These are phyloP conservation scores for Anarrhichthys ocellatus DNA, from an alignment of 2,113 vertebrate species.

Conservation along the genomic window DNA sequence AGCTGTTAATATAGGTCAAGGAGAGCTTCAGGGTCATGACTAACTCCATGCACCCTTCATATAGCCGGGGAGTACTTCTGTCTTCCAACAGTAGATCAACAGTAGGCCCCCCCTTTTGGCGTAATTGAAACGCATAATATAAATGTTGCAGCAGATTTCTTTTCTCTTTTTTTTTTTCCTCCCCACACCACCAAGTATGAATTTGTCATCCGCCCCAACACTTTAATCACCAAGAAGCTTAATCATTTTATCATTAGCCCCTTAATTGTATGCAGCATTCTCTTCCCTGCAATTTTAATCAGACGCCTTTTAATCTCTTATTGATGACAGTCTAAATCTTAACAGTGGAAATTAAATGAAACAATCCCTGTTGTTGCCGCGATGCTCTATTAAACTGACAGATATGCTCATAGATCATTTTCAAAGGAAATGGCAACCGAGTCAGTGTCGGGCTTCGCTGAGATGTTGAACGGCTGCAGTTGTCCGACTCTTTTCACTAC, in stretches of 20 bases:
- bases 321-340: constrained; percentile 73
- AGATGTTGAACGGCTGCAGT: constrained; percentile 37
- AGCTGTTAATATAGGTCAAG: constrained; percentile 46
- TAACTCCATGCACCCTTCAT: constrained; percentile 9
- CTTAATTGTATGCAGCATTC: constrained; percentile 70
- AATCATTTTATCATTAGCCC: constrained; percentile 75
- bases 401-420: constrained; percentile 55
- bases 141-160: constrained; percentile 59
- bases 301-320: constrained; percentile 73
- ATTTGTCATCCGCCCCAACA: constrained; percentile 55
- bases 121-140: constrained; percentile 62
- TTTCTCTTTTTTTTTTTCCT: not conserved
- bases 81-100: constrained; percentile 38
- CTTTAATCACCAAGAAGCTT: constrained; percentile 68
- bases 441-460: constrained; percentile 2
- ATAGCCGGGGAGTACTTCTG: not conserved
- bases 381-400: constrained; percentile 60
- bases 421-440: constrained; percentile 43
- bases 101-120: constrained; percentile 43
- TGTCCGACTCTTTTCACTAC: constrained; percentile 2
- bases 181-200: constrained; percentile 39
- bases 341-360: constrained; percentile 71
- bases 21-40: constrained; percentile 26
- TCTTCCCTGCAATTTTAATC: constrained; percentile 67
- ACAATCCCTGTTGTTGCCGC: constrained; percentile 57